Percentiles rank a stretch among this genome's conserved stretches.
phyloP scores from a whole-genome alignment of 2,888 invertebrate genomes.

The Aporophyla lueneburgensis region DNA sequence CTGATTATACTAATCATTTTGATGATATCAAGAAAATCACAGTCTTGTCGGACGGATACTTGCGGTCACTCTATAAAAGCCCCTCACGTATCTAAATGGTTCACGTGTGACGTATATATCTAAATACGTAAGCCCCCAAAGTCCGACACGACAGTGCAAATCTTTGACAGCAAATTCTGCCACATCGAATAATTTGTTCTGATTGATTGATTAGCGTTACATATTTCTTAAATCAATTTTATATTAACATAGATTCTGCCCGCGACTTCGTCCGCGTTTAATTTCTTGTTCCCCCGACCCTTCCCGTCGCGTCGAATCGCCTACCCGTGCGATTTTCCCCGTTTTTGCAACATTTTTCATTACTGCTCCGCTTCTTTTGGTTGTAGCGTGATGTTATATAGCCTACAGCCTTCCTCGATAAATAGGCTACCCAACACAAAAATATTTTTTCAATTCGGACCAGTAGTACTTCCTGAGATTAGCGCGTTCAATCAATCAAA shows the following conservation, averaged over 20 bases:
- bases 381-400: no score
- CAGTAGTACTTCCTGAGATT: no score
- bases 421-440: no score
- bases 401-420: no score
- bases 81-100: neutral
- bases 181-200: neutral
- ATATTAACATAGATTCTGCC: neutral
- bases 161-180: neutral
- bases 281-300: no score
- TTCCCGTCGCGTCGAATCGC: no score
- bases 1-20: neutral
- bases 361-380: no score
- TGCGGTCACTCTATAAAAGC: neutral
- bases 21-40: neutral
- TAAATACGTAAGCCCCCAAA: neutral
- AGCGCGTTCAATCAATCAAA: no score
- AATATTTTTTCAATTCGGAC: no score
- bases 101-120: neutral
- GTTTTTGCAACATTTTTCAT: no score
- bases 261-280: no score
- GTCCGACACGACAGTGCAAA: neutral
- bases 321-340: no score
- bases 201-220: neutral
- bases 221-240: neutral
- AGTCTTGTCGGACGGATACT: neutral